Evolutionary conservation across 2,888 invertebrate species (phyloP).

Genomic region (Tethea ocularis): DNA sequence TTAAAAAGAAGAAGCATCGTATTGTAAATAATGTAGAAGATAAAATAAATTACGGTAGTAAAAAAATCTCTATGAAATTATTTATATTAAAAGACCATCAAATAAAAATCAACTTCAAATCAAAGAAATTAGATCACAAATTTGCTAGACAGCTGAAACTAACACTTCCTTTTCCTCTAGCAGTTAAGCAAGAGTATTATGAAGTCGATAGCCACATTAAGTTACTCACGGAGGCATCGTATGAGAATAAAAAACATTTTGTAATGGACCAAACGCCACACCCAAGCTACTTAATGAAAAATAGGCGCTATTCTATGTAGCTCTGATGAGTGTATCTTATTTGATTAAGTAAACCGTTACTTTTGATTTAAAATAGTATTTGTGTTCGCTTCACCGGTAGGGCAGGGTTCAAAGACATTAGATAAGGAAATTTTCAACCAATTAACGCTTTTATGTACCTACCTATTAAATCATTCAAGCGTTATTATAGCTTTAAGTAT

Average conservation of each 20-base stretch:
- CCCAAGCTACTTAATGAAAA: constrained; percentile 1
- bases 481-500: too few relatives aligned
- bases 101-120: background rate
- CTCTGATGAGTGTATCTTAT: background rate
- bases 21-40: too few relatives aligned
- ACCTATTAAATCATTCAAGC: too few relatives aligned
- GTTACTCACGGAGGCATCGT: background rate
- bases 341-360: constrained; percentile 4
- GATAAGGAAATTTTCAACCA: background rate
- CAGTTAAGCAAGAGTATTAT: background rate
- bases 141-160: background rate
- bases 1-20: too few relatives aligned
- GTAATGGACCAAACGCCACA: background rate
- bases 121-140: background rate
- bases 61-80: too few relatives aligned
- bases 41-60: too few relatives aligned
- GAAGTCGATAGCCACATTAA: background rate
- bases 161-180: background rate
- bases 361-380: background rate
- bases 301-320: background rate
- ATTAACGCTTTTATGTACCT: too few relatives aligned
- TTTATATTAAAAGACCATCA: too few relatives aligned
- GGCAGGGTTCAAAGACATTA: background rate
- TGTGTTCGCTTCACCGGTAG: background rate
- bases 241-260: background rate